Percentiles rank a stretch among this genome's conserved stretches.
Conservation (phyloP, 2,888 invertebrate genomes). For the Cephalotes varians region DNA sequence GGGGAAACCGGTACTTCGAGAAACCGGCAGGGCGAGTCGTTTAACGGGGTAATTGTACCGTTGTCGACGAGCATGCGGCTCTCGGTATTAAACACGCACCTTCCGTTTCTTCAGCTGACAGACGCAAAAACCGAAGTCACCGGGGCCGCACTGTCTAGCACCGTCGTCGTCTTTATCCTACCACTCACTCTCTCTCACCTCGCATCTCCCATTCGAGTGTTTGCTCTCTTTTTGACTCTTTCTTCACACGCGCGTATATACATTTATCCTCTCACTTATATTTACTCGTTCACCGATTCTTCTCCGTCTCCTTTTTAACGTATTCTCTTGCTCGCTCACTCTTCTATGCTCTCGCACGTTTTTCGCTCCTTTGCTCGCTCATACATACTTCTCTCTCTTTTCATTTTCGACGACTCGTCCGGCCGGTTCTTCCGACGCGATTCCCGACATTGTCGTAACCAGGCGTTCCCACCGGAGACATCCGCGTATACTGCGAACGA, state of each 20-base stretch:
- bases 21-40: constrained; percentile 66
- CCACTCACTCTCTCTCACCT: constrained; percentile 23
- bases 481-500: constrained; percentile 39
- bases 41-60: constrained; percentile 73
- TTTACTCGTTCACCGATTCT: constrained; percentile 6
- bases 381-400: neutral
- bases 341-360: neutral
- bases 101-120: constrained; percentile 53
- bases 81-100: constrained; percentile 64
- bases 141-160: constrained; percentile 52
- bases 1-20: constrained; percentile 44
- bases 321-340: constrained; percentile 7
- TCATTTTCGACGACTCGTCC: neutral
- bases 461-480: constrained; percentile 57
- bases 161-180: constrained; percentile 18
- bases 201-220: neutral
- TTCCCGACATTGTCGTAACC: constrained; percentile 56
- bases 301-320: constrained; percentile 14
- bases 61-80: constrained; percentile 71
- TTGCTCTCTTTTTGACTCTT: neutral
- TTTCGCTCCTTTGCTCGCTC: neutral
- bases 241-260: neutral
- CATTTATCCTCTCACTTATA: neutral
- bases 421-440: constrained; percentile 6
- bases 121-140: constrained; percentile 65